Percentiles rank a stretch among this genome's conserved stretches.
Evolutionary conservation across 2,113 vertebrate species (phyloP).

Genomic region (Erpornis zantholeuca): DNA sequence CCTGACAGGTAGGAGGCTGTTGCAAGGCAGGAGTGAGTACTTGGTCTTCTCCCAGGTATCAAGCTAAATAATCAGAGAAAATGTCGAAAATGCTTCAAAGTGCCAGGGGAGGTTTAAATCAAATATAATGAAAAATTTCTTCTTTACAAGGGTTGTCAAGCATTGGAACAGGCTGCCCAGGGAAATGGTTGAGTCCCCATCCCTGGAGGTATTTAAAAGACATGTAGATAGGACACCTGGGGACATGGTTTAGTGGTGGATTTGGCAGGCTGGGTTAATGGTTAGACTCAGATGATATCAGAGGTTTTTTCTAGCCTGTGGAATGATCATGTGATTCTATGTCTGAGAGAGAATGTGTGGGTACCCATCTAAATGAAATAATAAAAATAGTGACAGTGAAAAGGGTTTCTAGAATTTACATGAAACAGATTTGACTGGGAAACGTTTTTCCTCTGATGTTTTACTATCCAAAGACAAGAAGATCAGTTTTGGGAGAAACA

Average conservation of each 20-base stretch:
- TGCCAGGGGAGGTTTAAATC: neutral
- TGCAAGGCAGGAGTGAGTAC: neutral
- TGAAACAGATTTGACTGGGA: neutral
- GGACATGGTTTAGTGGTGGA: neutral
- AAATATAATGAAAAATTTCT: neutral
- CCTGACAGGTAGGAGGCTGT: neutral
- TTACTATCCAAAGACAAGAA: neutral
- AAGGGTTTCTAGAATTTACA: neutral
- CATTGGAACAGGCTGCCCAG: neutral
- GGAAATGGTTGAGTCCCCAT: neutral
- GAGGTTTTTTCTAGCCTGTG: neutral
- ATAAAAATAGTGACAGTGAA: neutral
- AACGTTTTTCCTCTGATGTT: neutral
- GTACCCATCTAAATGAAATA: neutral
- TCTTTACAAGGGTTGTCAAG: neutral
- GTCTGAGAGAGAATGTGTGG: neutral
- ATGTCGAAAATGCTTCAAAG: neutral
- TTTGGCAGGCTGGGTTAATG: neutral
- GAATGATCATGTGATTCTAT: neutral
- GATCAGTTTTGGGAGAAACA: neutral
- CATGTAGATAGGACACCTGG: neutral
- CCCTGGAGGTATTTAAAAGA: neutral
- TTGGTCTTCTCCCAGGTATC: neutral
- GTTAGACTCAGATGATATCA: neutral
- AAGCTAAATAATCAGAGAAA: neutral